Base-by-base conservation (phyloP, 1,140 invertebrate species). In the Drosophila teissieri region DNA sequence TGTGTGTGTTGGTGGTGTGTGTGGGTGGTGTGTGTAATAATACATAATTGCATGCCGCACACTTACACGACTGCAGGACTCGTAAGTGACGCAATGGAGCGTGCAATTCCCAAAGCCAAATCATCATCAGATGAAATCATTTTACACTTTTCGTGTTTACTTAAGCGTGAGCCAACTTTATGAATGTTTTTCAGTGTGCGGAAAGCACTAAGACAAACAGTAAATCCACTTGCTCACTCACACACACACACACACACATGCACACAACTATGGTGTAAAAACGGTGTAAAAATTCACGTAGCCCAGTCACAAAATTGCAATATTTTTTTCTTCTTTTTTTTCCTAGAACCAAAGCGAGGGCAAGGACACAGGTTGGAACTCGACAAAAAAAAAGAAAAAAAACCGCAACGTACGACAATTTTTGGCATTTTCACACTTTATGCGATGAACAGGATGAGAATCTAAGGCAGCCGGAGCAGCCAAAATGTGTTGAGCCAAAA, bases 121-220 rank as follows among this genome's bases (percentile, higher is more conserved):
- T 84, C 80, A 83, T 82, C 81, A 81, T 85, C 78, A 85, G 75
- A 78, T 81, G 81, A 85, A 85, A 85, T 85, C 81, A 79, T 88
- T 86, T 86, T 78, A 76, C 83, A 86, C 83, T 86, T 86, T 86
- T 88, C 62, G 75, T 79, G 83, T 88, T 88, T 88, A 86, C 83
- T 86, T 86, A 76, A 88, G 83, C 83, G 83, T 86, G 78, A 72
- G 70, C 65, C 78, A 78, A 86, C 65, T 86, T 86, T 88, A 79
- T 79, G 64, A 86, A 86, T 78, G 74, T 45, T 75, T 55, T 55
- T 63, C 61, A 69, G 70, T 55, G 58, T 48, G 40, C 11, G 15
- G 34, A 58, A 70, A 78, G 51, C 52, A 79, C 80, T 76, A 85
- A 84, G 81, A 56, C 81, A 85, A 85, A 86, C 55, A 84, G 49